These are phyloP conservation scores for Lota lota DNA, from an alignment of 2,113 vertebrate species.

Conservation along the genomic window DNA sequence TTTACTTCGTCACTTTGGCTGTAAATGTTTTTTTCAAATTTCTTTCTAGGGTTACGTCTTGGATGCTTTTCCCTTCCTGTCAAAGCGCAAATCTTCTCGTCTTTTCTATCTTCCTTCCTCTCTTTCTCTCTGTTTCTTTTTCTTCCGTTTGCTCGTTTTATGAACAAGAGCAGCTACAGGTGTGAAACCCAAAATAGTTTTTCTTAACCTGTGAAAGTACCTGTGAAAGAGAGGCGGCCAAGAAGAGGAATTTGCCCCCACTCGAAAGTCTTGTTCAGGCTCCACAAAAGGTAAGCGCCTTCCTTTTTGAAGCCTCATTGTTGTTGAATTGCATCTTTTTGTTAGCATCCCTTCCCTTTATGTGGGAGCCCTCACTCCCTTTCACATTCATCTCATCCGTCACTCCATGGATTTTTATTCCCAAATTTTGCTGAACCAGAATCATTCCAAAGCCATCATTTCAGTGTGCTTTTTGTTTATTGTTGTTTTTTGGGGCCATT, in stretches of 20 bases:
- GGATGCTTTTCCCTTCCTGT: no score
- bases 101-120: slow-evolving; percentile 19
- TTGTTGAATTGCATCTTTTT: not conserved
- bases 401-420: slow-evolving; percentile 34
- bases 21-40: slow-evolving; percentile 16
- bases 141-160: not conserved
- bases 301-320: not conserved
- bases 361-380: not conserved
- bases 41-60: not conserved
- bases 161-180: slow-evolving; percentile 55
- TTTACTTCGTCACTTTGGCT: slow-evolving; percentile 32
- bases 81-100: not conserved
- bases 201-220: slow-evolving; percentile 26
- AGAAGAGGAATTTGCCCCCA: slow-evolving; percentile 37
- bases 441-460: slow-evolving; percentile 29
- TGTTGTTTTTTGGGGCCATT: slow-evolving; percentile 25
- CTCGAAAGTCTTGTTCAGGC: slow-evolving; percentile 9
- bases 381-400: not conserved
- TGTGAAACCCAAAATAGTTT: slow-evolving; percentile 31
- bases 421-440: slow-evolving; percentile 27
- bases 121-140: slow-evolving; percentile 12
- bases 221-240: slow-evolving; percentile 26
- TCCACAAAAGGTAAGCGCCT: not conserved
- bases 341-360: not conserved
- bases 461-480: not conserved